Percentiles rank a stretch among this genome's conserved stretches.
Evolutionary conservation across 2,113 vertebrate genomes (phyloP).

Genomic region (Oncorhynchus keta): DNA sequence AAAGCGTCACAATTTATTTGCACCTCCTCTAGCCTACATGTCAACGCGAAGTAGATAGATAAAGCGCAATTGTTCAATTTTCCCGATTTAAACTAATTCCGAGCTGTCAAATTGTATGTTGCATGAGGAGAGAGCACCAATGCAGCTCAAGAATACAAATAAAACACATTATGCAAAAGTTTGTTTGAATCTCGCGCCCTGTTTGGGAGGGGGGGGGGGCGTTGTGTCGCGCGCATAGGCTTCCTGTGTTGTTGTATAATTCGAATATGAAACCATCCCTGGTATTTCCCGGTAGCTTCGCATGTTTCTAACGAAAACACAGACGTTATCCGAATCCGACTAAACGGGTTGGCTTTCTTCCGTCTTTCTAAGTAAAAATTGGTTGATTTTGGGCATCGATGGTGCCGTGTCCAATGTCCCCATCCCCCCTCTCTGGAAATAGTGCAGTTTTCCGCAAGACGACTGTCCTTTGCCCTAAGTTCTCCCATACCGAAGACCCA

Average conservation of each 20-base stretch:
- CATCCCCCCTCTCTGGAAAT: slow-evolving; percentile 13
- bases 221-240: slow-evolving; percentile 35
- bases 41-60: background rate
- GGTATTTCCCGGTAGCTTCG: slow-evolving; percentile 52
- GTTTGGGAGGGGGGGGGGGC: background rate
- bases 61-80: too few relatives aligned
- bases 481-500: slow-evolving; percentile 3
- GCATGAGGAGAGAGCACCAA: slow-evolving; percentile 51
- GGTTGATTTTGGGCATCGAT: slow-evolving; percentile 1
- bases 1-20: background rate
- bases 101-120: slow-evolving; percentile 39
- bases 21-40: background rate
- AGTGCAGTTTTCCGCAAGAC: slow-evolving; percentile 12
- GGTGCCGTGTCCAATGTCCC: slow-evolving; percentile 14
- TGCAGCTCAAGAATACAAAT: slow-evolving; percentile 46
- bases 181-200: slow-evolving; percentile 70
- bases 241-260: slow-evolving; percentile 47
- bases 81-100: slow-evolving; percentile 19
- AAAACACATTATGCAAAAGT: slow-evolving; percentile 49
- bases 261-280: slow-evolving; percentile 47
- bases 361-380: background rate
- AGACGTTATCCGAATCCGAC: background rate
- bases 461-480: background rate
- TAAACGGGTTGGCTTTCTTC: background rate
- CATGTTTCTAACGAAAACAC: slow-evolving; percentile 17